Evolutionary conservation across 2,797 vertebrate genomes (phyloP).

Genomic region (Eulemur mongoz): DNA sequence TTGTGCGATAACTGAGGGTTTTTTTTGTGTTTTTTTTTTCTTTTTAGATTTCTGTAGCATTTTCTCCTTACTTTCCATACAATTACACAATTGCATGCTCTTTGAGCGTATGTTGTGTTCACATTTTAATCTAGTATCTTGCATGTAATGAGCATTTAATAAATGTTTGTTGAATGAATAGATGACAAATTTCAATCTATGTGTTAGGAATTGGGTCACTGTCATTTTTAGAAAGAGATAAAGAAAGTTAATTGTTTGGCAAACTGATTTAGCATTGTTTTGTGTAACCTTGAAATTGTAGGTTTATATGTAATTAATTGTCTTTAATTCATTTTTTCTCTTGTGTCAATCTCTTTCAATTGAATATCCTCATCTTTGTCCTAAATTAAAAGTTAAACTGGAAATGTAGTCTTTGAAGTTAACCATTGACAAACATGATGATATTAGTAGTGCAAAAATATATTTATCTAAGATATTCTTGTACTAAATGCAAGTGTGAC

Average conservation of each 20-base stretch:
- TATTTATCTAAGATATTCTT: background rate
- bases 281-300: background rate
- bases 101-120: background rate
- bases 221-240: background rate
- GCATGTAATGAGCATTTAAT: background rate
- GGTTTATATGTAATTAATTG: background rate
- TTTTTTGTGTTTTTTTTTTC: background rate
- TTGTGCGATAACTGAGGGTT: background rate
- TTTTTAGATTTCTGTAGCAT: background rate
- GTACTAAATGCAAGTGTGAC: background rate
- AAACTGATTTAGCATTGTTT: background rate
- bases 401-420: background rate
- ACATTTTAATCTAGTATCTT: background rate
- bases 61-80: background rate
- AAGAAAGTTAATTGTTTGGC: background rate
- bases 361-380: background rate
- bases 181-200: background rate
- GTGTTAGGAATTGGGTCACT: background rate
- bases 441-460: background rate
- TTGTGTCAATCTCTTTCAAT: background rate
- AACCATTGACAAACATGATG: background rate
- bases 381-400: constrained; percentile 16
- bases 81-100: background rate
- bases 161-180: background rate
- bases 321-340: background rate